Conservation (phyloP, 2,888 invertebrate species). For the Aricia artaxerxes region DNA sequence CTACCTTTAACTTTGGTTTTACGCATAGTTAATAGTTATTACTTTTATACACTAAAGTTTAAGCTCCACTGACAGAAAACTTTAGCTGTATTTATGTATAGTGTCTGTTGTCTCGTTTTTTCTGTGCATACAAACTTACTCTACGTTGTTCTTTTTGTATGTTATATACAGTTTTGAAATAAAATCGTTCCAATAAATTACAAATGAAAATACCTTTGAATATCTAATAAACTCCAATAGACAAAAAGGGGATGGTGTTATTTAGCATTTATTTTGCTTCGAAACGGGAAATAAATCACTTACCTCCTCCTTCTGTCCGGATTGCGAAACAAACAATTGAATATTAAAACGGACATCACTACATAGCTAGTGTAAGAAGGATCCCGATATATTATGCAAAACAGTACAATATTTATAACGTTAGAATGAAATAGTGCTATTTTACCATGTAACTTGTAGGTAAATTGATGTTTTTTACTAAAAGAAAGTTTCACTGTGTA, state of each 20-base stretch:
- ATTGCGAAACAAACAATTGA: conserved; percentile 41
- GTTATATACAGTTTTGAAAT: too few relatives aligned
- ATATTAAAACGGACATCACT: conserved; percentile 22
- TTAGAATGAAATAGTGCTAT: background rate
- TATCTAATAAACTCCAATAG: conserved; percentile 5
- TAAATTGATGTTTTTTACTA: background rate
- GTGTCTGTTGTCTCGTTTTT: too few relatives aligned
- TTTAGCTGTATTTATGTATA: too few relatives aligned
- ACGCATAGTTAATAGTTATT: too few relatives aligned
- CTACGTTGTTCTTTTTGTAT: background rate
- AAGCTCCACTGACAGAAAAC: too few relatives aligned
- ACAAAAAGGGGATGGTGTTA: background rate
- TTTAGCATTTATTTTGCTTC: background rate
- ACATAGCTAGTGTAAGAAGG: background rate
- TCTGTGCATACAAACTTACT: too few relatives aligned
- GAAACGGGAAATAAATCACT: conserved; percentile 23
- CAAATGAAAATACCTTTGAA: background rate
- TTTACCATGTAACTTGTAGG: background rate
- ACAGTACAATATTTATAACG: background rate
- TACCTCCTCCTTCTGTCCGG: conserved; percentile 72
- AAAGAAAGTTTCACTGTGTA: background rate
- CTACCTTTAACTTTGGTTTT: too few relatives aligned
- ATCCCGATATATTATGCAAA: background rate
- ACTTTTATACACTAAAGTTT: too few relatives aligned
- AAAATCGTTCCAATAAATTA: background rate